These are phyloP conservation scores for Sterrhoptilus dennistouni DNA, from an alignment of 2,113 vertebrate species.

Conservation along the genomic window DNA sequence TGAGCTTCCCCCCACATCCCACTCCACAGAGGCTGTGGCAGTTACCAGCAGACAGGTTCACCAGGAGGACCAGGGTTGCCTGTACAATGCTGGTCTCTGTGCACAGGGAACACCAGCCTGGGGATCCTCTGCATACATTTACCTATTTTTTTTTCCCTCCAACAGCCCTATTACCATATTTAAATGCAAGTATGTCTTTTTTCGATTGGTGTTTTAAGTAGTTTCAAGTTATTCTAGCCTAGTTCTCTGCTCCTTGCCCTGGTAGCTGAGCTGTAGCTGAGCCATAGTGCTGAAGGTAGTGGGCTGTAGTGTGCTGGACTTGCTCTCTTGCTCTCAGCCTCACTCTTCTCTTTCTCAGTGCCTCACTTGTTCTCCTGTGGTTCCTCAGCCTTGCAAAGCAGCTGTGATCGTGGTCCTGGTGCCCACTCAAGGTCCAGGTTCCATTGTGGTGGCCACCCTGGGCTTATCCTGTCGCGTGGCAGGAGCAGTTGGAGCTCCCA, in stretches of 20 bases:
- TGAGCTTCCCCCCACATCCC: neutral
- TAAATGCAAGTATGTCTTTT: conserved; percentile 85
- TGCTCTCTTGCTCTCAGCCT: neutral
- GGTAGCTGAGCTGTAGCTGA: conserved; percentile 64
- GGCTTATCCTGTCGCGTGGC: neutral
- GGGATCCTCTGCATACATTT: conserved; percentile 41
- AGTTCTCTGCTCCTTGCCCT: conserved; percentile 53
- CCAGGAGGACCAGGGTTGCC: neutral
- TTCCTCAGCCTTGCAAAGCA: conserved; percentile 40
- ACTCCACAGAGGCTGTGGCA: neutral
- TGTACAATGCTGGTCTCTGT: neutral
- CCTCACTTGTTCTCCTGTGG: conserved; percentile 10
- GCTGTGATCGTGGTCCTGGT: neutral
- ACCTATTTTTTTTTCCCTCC: conserved; percentile 67
- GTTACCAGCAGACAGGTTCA: neutral
- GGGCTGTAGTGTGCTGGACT: conserved; percentile 58
- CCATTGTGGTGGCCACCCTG: neutral
- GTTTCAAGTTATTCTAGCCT: conserved; percentile 70
- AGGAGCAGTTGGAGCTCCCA: neutral
- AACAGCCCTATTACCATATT: conserved; percentile 84
- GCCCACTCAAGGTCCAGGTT: neutral
- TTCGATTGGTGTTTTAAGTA: conserved; percentile 74
- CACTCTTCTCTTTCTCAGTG: neutral
- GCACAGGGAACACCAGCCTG: neutral
- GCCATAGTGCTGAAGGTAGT: conserved; percentile 64